Evolutionary conservation across 1,140 invertebrate genomes (phyloP).

Genomic region (Ceratoteleas bidentatus): DNA sequence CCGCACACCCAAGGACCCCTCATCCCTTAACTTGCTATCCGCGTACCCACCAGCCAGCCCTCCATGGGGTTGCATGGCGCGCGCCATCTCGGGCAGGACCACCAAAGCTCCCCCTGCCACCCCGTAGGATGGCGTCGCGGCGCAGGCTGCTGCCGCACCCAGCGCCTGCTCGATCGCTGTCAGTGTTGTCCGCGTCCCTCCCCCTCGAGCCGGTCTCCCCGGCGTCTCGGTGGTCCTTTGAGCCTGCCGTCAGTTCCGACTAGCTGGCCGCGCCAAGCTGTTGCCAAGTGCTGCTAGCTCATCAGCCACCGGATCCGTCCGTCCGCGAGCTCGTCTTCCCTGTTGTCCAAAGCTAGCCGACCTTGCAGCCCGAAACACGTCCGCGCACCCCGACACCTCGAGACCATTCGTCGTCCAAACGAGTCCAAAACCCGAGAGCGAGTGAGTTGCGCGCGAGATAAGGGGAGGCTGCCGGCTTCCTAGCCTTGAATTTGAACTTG

Average conservation of each 20-base stretch:
- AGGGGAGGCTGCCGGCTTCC: constrained; percentile 34
- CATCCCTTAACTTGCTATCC: too few relatives aligned
- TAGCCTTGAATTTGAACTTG: constrained; percentile 67
- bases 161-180: constrained; percentile 71
- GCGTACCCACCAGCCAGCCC: background rate
- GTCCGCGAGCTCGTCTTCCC: constrained; percentile 32
- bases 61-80: constrained; percentile 19
- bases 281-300: constrained; percentile 70
- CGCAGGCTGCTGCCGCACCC: constrained; percentile 76
- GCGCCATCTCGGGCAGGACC: constrained; percentile 34
- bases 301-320: constrained; percentile 31
- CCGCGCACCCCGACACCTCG: background rate
- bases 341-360: constrained; percentile 27
- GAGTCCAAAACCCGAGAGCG: constrained; percentile 15
- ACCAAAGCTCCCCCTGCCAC: background rate
- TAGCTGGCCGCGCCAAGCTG: constrained; percentile 64
- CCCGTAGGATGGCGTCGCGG: constrained; percentile 72
- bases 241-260: constrained; percentile 37
- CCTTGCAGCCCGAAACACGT: constrained; percentile 32
- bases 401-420: constrained; percentile 39
- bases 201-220: background rate
- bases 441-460: constrained; percentile 42
- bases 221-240: constrained; percentile 6
- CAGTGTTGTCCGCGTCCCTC: too few relatives aligned
- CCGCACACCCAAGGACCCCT: too few relatives aligned